Percentiles rank a stretch among this genome's conserved stretches.
phyloP scores from a whole-genome alignment of 2,113 vertebrate species.

The Sigmodon hispidus region DNA sequence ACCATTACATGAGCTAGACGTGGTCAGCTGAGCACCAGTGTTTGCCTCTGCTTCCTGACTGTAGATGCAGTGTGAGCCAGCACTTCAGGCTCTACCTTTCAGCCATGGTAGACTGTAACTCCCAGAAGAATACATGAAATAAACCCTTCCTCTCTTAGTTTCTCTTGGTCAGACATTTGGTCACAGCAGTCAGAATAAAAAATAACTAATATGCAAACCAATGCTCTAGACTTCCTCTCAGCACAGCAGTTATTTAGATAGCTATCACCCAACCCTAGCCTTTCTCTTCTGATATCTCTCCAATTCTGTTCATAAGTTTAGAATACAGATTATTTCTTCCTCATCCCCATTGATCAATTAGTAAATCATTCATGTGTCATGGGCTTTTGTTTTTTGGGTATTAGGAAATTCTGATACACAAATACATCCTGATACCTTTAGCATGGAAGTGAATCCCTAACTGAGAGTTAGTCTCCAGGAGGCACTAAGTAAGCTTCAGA shows the following conservation, averaged over 20 bases:
- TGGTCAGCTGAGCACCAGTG: too few relatives aligned
- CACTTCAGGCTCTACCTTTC: neutral
- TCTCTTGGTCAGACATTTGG: too few relatives aligned
- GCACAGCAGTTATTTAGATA: neutral
- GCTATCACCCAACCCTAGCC: neutral
- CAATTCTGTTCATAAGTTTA: neutral
- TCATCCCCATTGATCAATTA: neutral
- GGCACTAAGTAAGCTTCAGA: conserved; percentile 22
- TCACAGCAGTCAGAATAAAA: too few relatives aligned
- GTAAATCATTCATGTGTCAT: neutral
- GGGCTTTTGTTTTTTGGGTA: conserved; percentile 36
- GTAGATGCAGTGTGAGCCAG: too few relatives aligned
- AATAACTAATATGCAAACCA: neutral
- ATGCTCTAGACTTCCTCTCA: neutral
- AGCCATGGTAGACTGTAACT: neutral
- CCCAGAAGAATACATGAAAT: neutral
- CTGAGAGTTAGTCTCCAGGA: conserved; percentile 33
- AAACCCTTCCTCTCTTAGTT: neutral
- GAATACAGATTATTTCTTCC: neutral
- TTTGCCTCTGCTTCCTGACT: neutral
- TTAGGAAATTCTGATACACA: neutral
- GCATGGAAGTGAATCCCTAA: conserved; percentile 42
- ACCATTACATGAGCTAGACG: too few relatives aligned
- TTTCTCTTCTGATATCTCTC: neutral
- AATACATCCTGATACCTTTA: neutral